Conservation (phyloP, 2,888 invertebrate genomes). For the Sarcophaga carnaria region DNA sequence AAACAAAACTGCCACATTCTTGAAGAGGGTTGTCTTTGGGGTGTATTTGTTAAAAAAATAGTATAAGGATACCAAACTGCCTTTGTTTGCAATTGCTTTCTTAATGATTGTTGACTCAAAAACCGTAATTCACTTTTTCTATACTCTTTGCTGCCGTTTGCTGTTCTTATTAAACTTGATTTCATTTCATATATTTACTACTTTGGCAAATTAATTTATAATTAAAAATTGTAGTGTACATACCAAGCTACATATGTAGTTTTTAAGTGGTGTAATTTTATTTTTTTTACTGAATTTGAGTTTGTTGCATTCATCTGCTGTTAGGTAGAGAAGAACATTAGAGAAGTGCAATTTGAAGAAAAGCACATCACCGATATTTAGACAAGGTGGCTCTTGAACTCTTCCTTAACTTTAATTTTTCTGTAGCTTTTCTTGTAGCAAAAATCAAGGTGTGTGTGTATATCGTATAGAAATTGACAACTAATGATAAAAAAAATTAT, state of each 20-base stretch:
- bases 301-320: background rate
- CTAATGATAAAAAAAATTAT: too few species aligned
- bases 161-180: slow-evolving; percentile 43
- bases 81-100: too few species aligned
- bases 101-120: slow-evolving; percentile 47
- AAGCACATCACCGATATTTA: too few species aligned
- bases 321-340: too few species aligned
- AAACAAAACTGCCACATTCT: slow-evolving; percentile 21
- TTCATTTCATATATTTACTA: background rate
- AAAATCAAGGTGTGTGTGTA: too few species aligned
- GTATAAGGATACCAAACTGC: too few species aligned
- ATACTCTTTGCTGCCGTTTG: slow-evolving; percentile 18
- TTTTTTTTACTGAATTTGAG: slow-evolving; percentile 9
- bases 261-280: slow-evolving; percentile 19
- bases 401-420: too few species aligned
- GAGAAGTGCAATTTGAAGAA: too few species aligned
- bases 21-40: slow-evolving; percentile 56
- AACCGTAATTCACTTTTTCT: slow-evolving; percentile 3
- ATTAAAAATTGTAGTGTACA: slow-evolving; percentile 34
- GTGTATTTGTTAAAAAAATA: slow-evolving; percentile 29
- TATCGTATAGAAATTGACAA: too few species aligned
- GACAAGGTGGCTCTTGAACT: too few species aligned
- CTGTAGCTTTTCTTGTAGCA: too few species aligned
- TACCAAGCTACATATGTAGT: too few species aligned
- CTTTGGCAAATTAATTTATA: slow-evolving; percentile 54